These are phyloP conservation scores for Myotis daubentonii DNA, from an alignment of 2,797 vertebrate species.

Conservation along the genomic window DNA sequence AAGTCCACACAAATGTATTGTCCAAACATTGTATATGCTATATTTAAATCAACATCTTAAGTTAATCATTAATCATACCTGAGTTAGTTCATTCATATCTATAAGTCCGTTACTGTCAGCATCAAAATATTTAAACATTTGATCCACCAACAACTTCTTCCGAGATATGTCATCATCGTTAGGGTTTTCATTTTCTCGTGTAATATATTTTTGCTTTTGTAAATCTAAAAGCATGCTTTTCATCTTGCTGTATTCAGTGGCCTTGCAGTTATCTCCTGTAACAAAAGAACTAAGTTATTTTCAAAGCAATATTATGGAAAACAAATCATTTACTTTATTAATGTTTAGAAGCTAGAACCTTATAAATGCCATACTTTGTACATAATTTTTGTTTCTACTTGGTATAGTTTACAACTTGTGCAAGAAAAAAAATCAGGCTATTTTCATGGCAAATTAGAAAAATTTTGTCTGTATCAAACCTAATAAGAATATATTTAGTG, in stretches of 20 bases:
- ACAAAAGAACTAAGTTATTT: constrained; percentile 73
- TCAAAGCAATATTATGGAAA: neutral
- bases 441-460: neutral
- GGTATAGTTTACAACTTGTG: neutral
- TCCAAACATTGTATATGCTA: neutral
- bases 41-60: neutral
- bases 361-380: neutral
- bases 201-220: constrained; percentile 89
- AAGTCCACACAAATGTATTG: neutral
- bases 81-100: constrained; percentile 93
- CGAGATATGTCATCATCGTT: constrained; percentile 87
- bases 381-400: neutral
- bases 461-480: neutral
- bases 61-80: constrained; percentile 86
- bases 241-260: constrained; percentile 91
- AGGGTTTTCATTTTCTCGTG: constrained; percentile 84
- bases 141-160: constrained; percentile 92
- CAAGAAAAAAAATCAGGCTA: neutral
- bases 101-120: constrained; percentile 91
- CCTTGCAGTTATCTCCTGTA: constrained; percentile 93
- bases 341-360: neutral
- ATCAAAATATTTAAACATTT: constrained; percentile 96
- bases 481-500: neutral
- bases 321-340: neutral
- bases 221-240: constrained; percentile 92